Evolutionary conservation across 1,140 invertebrate species (phyloP).

Genomic region (Lucilia cuprina): DNA sequence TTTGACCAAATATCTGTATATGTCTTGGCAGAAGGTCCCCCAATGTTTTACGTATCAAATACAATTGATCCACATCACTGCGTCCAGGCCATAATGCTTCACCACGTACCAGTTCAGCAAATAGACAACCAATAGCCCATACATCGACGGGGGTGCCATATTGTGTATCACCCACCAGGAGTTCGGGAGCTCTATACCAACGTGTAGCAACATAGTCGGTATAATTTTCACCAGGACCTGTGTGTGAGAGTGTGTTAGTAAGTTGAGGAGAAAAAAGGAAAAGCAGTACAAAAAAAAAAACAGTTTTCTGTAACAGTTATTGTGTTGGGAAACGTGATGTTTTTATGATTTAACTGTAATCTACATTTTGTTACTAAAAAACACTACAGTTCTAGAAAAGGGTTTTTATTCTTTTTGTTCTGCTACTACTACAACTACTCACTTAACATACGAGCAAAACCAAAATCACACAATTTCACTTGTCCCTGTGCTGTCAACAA

Average conservation of each 20-base stretch:
- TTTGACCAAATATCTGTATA: slow-evolving; percentile 93
- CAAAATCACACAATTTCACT: slow-evolving; percentile 98
- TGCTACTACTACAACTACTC: slow-evolving; percentile 64
- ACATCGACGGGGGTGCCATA: slow-evolving; percentile 98
- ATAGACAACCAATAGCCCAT: slow-evolving; percentile 79
- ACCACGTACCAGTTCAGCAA: slow-evolving; percentile 94
- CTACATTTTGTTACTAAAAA: neutral
- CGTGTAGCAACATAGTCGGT: slow-evolving; percentile 99
- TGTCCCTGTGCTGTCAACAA: slow-evolving; percentile 91
- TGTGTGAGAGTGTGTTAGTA: slow-evolving; percentile 13
- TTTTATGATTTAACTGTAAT: neutral
- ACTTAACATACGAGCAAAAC: slow-evolving; percentile 97
- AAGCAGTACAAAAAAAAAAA: neutral
- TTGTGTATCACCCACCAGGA: slow-evolving; percentile 95
- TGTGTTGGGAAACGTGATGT: neutral
- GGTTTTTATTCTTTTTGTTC: neutral
- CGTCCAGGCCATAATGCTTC: slow-evolving; percentile 97
- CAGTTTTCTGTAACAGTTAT: neutral
- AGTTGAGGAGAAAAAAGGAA: neutral
- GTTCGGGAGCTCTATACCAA: slow-evolving; percentile 97
- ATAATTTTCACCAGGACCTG: slow-evolving; percentile 93
- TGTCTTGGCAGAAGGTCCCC: slow-evolving; percentile 92
- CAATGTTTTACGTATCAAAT: slow-evolving; percentile 89
- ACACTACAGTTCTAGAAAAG: neutral
- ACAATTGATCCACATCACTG: slow-evolving; percentile 98